Percentiles rank a stretch among this genome's conserved stretches.
Evolutionary conservation across 2,888 invertebrate species (phyloP).

Genomic region (Pegoplata infirma): DNA sequence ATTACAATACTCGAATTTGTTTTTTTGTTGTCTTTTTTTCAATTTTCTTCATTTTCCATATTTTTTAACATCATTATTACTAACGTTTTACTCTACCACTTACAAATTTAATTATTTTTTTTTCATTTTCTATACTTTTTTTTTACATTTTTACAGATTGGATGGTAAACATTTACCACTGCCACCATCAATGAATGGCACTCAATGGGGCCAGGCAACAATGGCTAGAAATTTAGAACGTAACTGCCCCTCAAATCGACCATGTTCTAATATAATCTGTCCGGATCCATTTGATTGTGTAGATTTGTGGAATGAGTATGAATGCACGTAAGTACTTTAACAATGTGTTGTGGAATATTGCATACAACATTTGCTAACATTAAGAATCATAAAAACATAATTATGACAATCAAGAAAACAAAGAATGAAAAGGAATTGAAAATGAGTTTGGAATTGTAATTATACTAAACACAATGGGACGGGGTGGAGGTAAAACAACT

Average conservation of each 20-base stretch:
- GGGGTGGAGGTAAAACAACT: no score
- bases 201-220: slow-evolving; percentile 96
- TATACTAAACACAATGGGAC: no score
- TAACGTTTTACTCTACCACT: no score
- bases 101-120: no score
- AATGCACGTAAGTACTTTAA: slow-evolving; percentile 92
- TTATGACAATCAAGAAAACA: no score
- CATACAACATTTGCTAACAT: background rate
- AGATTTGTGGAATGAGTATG: slow-evolving; percentile 98
- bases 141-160: slow-evolving; percentile 79
- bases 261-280: slow-evolving; percentile 95
- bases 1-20: no score
- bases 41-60: background rate
- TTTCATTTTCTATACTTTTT: no score
- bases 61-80: no score
- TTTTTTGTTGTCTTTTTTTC: no score
- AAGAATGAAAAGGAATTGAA: no score
- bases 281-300: slow-evolving; percentile 96
- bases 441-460: no score
- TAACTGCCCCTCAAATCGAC: slow-evolving; percentile 96
- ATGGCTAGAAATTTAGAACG: slow-evolving; percentile 94
- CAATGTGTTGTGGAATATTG: no score
- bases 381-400: slow-evolving; percentile 4
- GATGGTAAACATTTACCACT: slow-evolving; percentile 96
- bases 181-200: slow-evolving; percentile 95